phyloP scores from a whole-genome alignment of 1,140 invertebrate species.

The Centruroides sculpturatus region DNA sequence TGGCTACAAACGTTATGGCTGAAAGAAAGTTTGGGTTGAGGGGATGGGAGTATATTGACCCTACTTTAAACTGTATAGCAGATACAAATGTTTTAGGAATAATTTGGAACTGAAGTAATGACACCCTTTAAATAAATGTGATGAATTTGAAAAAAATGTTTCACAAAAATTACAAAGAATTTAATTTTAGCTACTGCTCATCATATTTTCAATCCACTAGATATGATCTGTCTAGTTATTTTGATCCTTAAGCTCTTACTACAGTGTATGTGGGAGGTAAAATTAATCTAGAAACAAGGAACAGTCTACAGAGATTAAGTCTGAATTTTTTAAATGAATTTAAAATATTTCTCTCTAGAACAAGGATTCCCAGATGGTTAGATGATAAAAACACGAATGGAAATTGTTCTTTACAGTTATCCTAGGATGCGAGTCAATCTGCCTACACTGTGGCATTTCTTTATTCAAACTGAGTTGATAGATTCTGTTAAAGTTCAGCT shows the following conservation, averaged over 20 bases:
- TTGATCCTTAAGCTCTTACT: conserved; percentile 1
- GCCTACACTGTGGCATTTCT: not conserved
- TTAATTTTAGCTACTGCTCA: not conserved
- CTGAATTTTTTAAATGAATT: conserved; percentile 6
- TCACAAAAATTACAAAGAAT: conserved; percentile 2
- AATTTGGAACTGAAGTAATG: not conserved
- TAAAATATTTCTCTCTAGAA: not conserved
- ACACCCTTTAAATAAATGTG: conserved; percentile 3
- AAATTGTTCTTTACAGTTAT: conserved; percentile 2
- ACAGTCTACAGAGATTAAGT: not conserved
- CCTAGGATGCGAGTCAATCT: conserved; percentile 1
- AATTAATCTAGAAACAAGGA: not conserved
- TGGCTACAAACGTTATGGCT: not conserved
- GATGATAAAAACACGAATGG: not conserved
- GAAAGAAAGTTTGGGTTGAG: not conserved
- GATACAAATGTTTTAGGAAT: conserved; percentile 2
- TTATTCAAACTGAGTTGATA: conserved; percentile 1
- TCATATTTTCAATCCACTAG: conserved; percentile 10
- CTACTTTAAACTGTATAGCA: not conserved
- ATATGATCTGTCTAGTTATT: not conserved
- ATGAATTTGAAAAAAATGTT: conserved; percentile 1
- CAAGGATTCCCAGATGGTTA: conserved; percentile 2
- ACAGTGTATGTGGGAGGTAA: not conserved
- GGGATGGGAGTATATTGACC: not conserved
- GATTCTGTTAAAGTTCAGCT: conserved; percentile 8